These are phyloP conservation scores for Protonemura montana DNA, from an alignment of 2,888 invertebrate genomes.

Conservation along the genomic window DNA sequence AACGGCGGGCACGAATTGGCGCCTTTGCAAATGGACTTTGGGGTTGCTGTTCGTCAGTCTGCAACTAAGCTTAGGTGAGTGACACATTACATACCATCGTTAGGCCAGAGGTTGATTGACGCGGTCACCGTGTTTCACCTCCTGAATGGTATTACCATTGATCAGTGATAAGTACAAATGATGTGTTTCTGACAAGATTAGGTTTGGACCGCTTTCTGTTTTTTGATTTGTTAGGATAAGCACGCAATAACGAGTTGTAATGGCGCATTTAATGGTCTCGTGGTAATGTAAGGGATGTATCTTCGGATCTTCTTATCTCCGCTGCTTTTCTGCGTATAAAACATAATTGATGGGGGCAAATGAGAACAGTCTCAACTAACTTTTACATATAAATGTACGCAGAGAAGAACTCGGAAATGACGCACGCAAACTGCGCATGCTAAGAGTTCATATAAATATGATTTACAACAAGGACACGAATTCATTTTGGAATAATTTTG, in stretches of 20 bases:
- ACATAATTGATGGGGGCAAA: conserved; percentile 2
- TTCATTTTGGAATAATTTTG: background rate
- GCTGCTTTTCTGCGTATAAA: background rate
- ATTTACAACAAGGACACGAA: background rate
- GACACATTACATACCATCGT: background rate
- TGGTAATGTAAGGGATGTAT: background rate
- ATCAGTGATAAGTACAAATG: background rate
- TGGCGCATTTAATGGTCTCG: background rate
- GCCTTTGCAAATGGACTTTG: conserved; percentile 33
- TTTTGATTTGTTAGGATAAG: background rate
- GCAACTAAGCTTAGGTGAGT: conserved; percentile 37
- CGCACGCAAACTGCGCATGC: background rate
- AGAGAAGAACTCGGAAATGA: background rate
- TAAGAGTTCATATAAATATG: background rate
- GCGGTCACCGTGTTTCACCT: background rate
- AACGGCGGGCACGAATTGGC: conserved; percentile 21
- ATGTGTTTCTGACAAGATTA: background rate
- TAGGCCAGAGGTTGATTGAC: background rate
- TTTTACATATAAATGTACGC: background rate
- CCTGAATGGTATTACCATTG: background rate
- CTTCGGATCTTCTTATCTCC: background rate
- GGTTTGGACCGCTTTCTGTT: background rate
- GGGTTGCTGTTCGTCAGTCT: conserved; percentile 27
- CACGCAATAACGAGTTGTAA: background rate
- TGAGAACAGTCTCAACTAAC: background rate